Evolutionary conservation across 2,888 invertebrate genomes (phyloP).

Genomic region (Dynastes hyllus): DNA sequence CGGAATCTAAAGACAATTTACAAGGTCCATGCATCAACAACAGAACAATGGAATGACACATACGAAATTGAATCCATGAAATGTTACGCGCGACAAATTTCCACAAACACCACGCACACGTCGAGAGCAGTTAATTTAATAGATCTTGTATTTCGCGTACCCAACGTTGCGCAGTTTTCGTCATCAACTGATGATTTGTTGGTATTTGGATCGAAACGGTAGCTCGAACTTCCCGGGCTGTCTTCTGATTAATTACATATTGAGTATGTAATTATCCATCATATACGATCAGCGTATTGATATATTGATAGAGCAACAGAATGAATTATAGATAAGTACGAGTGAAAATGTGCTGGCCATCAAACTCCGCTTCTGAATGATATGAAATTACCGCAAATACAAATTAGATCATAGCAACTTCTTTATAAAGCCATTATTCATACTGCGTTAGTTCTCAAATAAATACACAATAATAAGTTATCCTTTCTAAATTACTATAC

Average conservation of each 20-base stretch:
- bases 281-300: not conserved
- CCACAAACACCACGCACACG: not conserved
- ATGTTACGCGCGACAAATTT: slow-evolving; percentile 14
- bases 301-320: not conserved
- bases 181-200: slow-evolving; percentile 21
- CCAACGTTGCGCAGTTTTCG: not conserved
- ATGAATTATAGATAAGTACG: not conserved
- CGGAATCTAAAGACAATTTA: not conserved
- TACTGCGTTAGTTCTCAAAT: too few relatives aligned
- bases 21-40: slow-evolving; percentile 20
- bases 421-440: too few relatives aligned
- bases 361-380: not conserved
- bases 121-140: slow-evolving; percentile 30
- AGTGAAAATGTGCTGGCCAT: not conserved
- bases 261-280: not conserved
- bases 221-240: not conserved
- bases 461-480: too few relatives aligned
- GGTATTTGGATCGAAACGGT: slow-evolving; percentile 3
- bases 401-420: too few relatives aligned
- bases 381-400: not conserved
- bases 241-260: slow-evolving; percentile 26
- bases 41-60: slow-evolving; percentile 24
- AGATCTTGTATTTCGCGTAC: not conserved
- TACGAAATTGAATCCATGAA: slow-evolving; percentile 29
- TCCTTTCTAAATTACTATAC: too few relatives aligned